Percentiles rank a stretch among this genome's conserved stretches.
These are phyloP conservation scores for Gasterosteus nipponicus DNA, from an alignment of 2,113 vertebrate genomes.

Conservation along the genomic window DNA sequence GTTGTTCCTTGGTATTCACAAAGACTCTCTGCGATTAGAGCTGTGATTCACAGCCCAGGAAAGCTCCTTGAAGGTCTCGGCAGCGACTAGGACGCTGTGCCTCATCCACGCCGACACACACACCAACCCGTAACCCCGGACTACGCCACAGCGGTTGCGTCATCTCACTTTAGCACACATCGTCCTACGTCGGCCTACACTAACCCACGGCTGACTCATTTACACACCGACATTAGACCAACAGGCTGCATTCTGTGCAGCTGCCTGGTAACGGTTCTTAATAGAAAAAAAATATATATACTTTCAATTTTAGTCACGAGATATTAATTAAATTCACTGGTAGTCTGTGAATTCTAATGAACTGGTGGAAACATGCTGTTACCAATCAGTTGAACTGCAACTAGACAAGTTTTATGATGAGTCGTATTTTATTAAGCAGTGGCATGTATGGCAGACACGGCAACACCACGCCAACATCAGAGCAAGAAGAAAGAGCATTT, in stretches of 20 bases:
- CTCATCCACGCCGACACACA: slow-evolving; percentile 36
- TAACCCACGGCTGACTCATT: slow-evolving; percentile 48
- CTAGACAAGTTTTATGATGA: neutral
- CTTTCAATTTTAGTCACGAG: neutral
- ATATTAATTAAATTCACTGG: slow-evolving; percentile 29
- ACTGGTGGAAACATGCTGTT: neutral
- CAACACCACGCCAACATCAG: neutral
- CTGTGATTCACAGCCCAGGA: slow-evolving; percentile 48
- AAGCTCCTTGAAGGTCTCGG: slow-evolving; percentile 65
- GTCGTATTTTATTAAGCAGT: neutral
- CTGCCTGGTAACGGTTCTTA: slow-evolving; percentile 41
- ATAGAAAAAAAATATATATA: neutral
- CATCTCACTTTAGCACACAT: no score
- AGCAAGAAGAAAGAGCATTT: neutral
- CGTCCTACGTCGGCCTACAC: slow-evolving; percentile 22
- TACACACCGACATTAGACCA: slow-evolving; percentile 14
- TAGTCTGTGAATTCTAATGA: slow-evolving; percentile 7
- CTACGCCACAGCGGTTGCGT: no score
- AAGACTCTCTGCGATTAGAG: slow-evolving; percentile 60
- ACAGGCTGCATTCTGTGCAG: slow-evolving; percentile 25
- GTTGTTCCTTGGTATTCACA: slow-evolving; percentile 50
- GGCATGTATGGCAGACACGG: neutral
- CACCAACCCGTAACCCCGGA: slow-evolving; percentile 25
- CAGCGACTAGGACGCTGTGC: slow-evolving; percentile 46
- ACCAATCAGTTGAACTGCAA: neutral